Evolutionary conservation across 2,797 vertebrate genomes (phyloP), one percentile per base, ranked within the genome.

Genomic region (Octomys mimax): DNA sequence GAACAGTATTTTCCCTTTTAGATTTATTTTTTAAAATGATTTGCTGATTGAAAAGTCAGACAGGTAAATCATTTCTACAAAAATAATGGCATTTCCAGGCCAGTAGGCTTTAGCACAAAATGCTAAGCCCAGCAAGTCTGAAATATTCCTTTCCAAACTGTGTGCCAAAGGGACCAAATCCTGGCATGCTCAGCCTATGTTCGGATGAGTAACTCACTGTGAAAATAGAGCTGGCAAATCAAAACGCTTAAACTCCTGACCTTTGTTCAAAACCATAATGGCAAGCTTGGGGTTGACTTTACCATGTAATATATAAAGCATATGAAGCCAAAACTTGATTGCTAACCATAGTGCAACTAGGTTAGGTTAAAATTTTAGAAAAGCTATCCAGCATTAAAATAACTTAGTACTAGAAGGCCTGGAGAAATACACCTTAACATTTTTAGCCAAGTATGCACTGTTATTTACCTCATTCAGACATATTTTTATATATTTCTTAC

Each of bases 31-130:
- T 95, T 78, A 11, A 96, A 97, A 94, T 93, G 94, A 97, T 96
- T 95, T 97, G 57, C 22, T 97, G 91, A 97, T 97, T 96, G 62
- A 78, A 39, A 94, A 97, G 81, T 94, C 95, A 97, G 12, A 85
- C n/a, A 98, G 77, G 46, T 97, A 94, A 98, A 98, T 97, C 96
- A 92, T 95, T 97, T 66, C 62, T 90, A n/a, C 52, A 75, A n/a
- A 33, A 97, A 82, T 97, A 97, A 96, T 97, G 95, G 92, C 39
- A 73, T 95, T 97, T 79, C 68, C 95, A 73, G 96, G 82, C 92
- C 66, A 95, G 85, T 81, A 96, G 88, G 73, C 19, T 84, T 97
- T 52, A 83, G 75, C 64, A 87, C 54, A 87, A 90, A 95, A 97
- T 97, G 93, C 78, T 79, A 97, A 97, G 88, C 59, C 42, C 94